A percentile compares a stretch with the other conserved stretches of the same genome.
Evolutionary conservation across 2,797 vertebrate species (phyloP).

Genomic region (Enteromius trimaculatus): DNA sequence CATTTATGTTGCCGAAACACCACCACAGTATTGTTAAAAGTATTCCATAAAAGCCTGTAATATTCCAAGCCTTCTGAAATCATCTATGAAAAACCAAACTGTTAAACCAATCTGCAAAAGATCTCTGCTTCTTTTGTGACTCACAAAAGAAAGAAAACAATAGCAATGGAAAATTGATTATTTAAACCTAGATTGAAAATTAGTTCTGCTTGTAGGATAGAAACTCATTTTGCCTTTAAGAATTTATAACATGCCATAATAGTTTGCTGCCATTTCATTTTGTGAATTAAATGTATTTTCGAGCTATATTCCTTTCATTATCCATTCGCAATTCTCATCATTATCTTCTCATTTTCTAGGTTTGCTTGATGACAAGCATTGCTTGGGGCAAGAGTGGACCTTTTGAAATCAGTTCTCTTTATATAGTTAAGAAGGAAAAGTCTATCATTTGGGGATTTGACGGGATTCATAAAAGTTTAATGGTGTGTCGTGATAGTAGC

Average conservation of each 20-base stretch:
- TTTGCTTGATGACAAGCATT: slow-evolving; percentile 51
- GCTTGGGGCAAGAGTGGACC: slow-evolving; percentile 60
- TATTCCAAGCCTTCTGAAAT: neutral
- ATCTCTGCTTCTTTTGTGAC: neutral
- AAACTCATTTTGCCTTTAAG: slow-evolving; percentile 8
- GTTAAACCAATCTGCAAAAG: neutral
- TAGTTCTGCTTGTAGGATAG: neutral
- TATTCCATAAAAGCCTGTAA: neutral
- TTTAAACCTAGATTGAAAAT: neutral
- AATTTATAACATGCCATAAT: neutral
- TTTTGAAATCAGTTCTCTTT: slow-evolving; percentile 57
- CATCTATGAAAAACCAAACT: neutral
- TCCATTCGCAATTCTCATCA: slow-evolving; percentile 51
- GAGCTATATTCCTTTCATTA: slow-evolving; percentile 1
- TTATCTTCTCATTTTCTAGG: slow-evolving; percentile 54
- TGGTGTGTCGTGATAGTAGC: slow-evolving; percentile 39
- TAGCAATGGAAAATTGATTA: neutral
- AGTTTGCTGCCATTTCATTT: slow-evolving; percentile 19
- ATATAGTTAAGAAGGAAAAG: slow-evolving; percentile 53
- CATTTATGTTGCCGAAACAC: neutral
- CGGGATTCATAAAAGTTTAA: slow-evolving; percentile 43
- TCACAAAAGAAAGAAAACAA: neutral
- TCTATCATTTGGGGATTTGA: slow-evolving; percentile 47
- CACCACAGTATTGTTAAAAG: neutral
- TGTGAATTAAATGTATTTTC: neutral